A percentile compares a stretch with the other conserved stretches of the same genome.
Evolutionary conservation across 2,888 invertebrate species (phyloP).

Genomic region (Tridacna gigas): DNA sequence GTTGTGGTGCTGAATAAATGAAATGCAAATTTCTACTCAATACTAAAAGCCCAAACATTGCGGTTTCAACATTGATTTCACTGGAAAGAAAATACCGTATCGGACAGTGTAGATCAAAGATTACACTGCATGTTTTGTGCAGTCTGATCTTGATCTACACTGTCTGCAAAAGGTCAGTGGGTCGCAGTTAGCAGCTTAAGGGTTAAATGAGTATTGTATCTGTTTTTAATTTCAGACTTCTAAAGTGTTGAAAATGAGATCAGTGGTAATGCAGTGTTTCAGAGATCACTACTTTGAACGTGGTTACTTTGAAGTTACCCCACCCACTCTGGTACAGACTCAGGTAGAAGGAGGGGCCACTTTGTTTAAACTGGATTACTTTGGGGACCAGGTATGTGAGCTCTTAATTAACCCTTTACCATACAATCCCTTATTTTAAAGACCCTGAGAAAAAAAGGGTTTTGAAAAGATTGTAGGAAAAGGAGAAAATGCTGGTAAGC

Average conservation of each 20-base stretch:
- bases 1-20: no score
- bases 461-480: no score
- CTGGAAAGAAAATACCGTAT: no score
- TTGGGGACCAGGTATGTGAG: slow-evolving; percentile 86
- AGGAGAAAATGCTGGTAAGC: no score
- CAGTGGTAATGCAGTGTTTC: slow-evolving; percentile 88
- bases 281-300: slow-evolving; percentile 91
- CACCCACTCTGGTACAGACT: slow-evolving; percentile 98
- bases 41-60: no score
- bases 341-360: slow-evolving; percentile 99
- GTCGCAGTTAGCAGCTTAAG: not conserved
- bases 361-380: slow-evolving; percentile 91
- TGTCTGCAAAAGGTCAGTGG: not conserved
- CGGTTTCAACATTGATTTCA: no score
- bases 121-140: no score
- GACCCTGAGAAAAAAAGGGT: no score
- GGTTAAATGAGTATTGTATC: not conserved
- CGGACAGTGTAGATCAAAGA: no score
- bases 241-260: slow-evolving; percentile 95
- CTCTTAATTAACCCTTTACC: not conserved
- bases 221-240: slow-evolving; percentile 88
- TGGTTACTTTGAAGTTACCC: slow-evolving; percentile 96
- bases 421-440: no score
- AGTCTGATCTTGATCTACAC: not conserved
- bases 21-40: no score